A percentile compares a stretch with the other conserved stretches of the same genome.
Evolutionary conservation across 2,113 vertebrate species (phyloP).

Genomic region (Siniperca chuatsi): DNA sequence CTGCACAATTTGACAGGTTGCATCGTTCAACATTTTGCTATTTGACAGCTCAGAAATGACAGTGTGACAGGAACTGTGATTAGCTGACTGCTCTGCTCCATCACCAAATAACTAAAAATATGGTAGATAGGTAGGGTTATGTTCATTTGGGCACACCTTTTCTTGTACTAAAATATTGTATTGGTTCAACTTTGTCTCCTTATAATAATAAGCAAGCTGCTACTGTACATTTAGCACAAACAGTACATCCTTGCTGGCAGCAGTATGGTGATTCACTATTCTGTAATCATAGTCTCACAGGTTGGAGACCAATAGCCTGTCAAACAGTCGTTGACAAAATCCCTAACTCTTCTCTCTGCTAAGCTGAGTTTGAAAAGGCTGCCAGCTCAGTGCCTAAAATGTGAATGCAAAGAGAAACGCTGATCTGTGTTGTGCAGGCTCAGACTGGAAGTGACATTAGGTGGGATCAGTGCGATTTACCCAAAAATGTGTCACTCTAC

Average conservation of each 20-base stretch:
- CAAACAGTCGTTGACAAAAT: slow-evolving; percentile 27
- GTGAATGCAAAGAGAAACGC: slow-evolving; percentile 28
- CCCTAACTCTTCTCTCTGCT: slow-evolving; percentile 14
- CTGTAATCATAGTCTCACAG: slow-evolving; percentile 27
- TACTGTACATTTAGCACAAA: slow-evolving; percentile 16
- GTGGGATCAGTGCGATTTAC: slow-evolving; percentile 36
- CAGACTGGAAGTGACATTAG: slow-evolving; percentile 39
- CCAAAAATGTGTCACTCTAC: slow-evolving; percentile 12
- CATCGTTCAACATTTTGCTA: neutral
- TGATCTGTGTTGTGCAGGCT: slow-evolving; percentile 43
- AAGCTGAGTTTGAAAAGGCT: slow-evolving; percentile 36
- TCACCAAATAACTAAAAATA: neutral
- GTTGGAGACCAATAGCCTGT: slow-evolving; percentile 24
- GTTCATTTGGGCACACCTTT: neutral
- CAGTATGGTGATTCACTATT: neutral
- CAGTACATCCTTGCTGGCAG: neutral
- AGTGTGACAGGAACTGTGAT: neutral
- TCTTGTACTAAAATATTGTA: neutral
- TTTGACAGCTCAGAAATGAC: slow-evolving; percentile 4
- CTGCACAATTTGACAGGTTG: neutral
- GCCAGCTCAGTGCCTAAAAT: slow-evolving; percentile 22
- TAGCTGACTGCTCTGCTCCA: neutral
- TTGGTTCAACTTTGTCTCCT: slow-evolving; percentile 4
- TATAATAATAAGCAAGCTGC: neutral
- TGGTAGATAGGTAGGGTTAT: neutral